Base-by-base conservation (phyloP, 2,888 invertebrate genomes). In the Diaperis boleti region DNA sequence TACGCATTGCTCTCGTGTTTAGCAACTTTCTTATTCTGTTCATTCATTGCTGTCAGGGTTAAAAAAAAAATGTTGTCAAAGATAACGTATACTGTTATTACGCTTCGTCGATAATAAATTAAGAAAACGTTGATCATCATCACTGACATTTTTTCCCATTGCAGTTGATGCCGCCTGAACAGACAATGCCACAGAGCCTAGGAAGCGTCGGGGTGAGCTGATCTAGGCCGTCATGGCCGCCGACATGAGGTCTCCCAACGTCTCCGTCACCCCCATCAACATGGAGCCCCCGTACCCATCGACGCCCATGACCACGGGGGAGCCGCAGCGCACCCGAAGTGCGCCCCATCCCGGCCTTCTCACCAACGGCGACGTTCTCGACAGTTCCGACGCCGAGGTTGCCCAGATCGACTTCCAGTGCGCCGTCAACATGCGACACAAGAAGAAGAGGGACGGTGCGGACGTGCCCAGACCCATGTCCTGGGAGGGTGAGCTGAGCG, bases 401-500 rank as follows among this genome's bases (percentile, higher is more conserved):
- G 91, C 91, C 76, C 89, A 89, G 75, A 91, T 92, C 67, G 91
- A 91, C 78, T 90, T 92, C 78, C 86, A 88, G 29, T 71, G 73
- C n/a, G 66, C 74, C 44, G 79, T 79, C 42, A 78, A 78, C 67
- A 77, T 80, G 74, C 72, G 80, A 59, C 75, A 77, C 54, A 79
- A 79, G 67, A 79, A 76, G 68, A 76, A 78, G 35, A 74, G 78
- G 65, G 76, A 74, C 50, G 78, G 79, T 62, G 42, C 49, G 65
- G 71, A 69, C 68, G 67, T 56, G 65, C 77, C 87, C 5, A 83
- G 95, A 50, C 95, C 95, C 44, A 96, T 96, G 95, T 95, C 94
- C 4, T 95, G 95, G 95, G 95, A 95, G 80, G 95, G 95, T 5
- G 95, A 94, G 79, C 86, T 95, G 7, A 95, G 94, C 1, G 95